Conservation (phyloP, 2,797 vertebrate species). For the Chaunax sp. region DNA sequence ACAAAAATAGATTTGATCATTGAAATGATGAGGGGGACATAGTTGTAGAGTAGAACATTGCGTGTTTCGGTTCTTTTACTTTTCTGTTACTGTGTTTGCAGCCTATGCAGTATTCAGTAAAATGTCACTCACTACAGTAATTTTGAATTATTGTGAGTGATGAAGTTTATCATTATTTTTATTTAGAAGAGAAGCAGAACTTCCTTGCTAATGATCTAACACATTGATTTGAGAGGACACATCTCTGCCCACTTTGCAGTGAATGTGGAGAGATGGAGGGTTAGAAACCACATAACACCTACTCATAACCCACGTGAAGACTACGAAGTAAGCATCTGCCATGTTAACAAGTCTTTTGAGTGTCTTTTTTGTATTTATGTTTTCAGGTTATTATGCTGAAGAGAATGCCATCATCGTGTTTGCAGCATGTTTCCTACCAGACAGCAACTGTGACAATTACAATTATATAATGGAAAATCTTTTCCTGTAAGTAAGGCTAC, state of each 20-base stretch:
- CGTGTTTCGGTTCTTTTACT: no score
- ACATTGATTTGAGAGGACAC: neutral
- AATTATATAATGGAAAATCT: slow-evolving; percentile 99
- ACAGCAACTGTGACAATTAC: slow-evolving; percentile 95
- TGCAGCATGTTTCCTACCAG: slow-evolving; percentile 96
- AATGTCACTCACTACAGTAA: no score
- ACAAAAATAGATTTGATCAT: no score
- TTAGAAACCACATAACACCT: neutral
- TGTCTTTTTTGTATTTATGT: slow-evolving; percentile 16
- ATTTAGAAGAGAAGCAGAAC: no score
- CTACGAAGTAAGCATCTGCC: neutral
- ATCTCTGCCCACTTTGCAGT: neutral
- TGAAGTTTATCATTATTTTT: no score
- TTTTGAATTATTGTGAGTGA: no score
- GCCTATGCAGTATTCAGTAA: no score
- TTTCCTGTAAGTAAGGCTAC: slow-evolving; percentile 91
- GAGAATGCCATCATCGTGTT: slow-evolving; percentile 98
- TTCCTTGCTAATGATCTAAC: neutral
- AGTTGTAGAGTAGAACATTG: no score
- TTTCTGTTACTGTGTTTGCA: no score
- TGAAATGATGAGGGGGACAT: no score
- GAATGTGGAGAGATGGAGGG: neutral
- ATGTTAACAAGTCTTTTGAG: neutral
- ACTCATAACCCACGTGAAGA: neutral
- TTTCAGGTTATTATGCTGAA: slow-evolving; percentile 94